Evolutionary conservation across 64 coral and sea anemone species (phyloP).

Genomic region (Platygyra sinensis): DNA sequence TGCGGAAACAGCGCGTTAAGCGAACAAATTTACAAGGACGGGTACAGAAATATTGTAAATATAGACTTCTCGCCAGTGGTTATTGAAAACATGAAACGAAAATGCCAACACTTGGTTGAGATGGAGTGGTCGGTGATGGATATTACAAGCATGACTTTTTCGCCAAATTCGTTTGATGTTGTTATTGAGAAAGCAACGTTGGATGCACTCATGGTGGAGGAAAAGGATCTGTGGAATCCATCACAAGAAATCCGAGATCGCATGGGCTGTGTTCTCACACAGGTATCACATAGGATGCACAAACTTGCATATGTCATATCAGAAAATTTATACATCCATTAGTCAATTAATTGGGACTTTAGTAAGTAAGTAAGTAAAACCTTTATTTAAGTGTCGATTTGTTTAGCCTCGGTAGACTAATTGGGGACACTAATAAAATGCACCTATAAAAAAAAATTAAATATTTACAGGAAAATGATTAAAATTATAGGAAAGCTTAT

Average conservation of each 20-base stretch:
- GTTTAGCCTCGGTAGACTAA: too few species aligned
- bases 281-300: constrained; percentile 18
- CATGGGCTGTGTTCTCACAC: constrained; percentile 51
- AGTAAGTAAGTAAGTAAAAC: too few species aligned
- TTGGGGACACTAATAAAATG: too few species aligned
- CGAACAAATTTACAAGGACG: constrained; percentile 80
- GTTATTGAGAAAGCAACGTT: constrained; percentile 73
- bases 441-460: too few species aligned
- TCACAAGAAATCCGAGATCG: constrained; percentile 23
- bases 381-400: too few species aligned
- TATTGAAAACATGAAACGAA: constrained; percentile 75
- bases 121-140: constrained; percentile 77
- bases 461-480: too few species aligned
- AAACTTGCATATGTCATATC: too few species aligned
- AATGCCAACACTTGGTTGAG: constrained; percentile 41
- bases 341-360: too few species aligned
- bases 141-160: constrained; percentile 54
- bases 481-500: too few species aligned
- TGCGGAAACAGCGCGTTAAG: constrained; percentile 73
- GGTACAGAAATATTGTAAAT: constrained; percentile 73
- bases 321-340: too few species aligned
- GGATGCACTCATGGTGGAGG: constrained; percentile 73
- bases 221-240: constrained; percentile 71
- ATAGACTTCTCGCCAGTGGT: constrained; percentile 80
- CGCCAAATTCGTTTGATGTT: constrained; percentile 64